Conservation (phyloP, 2,113 vertebrate species). For the Megaceryle torquata region DNA sequence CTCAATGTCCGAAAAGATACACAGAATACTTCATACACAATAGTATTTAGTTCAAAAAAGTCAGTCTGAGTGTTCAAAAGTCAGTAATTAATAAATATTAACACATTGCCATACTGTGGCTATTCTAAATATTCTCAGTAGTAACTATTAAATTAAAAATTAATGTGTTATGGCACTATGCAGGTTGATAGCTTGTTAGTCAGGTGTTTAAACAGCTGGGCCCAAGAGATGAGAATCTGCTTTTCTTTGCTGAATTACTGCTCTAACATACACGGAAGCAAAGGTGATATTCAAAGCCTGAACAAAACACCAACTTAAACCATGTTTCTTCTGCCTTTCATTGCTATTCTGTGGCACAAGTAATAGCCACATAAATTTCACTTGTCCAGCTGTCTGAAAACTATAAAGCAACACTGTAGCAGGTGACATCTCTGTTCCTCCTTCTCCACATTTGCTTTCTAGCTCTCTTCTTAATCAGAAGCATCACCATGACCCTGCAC, state of each 20-base stretch:
- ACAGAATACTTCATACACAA: background rate
- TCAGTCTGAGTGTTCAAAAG: background rate
- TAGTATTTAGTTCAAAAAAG: background rate
- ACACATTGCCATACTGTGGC: background rate
- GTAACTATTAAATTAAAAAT: background rate
- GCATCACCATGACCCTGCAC: fast-evolving
- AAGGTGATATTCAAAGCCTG: background rate
- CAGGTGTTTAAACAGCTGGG: background rate
- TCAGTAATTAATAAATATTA: background rate
- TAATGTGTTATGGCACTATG: background rate
- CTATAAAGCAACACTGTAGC: background rate
- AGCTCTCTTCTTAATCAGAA: background rate
- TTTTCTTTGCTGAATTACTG: background rate
- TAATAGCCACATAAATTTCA: background rate
- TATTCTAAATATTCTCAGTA: background rate
- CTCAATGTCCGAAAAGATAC: background rate
- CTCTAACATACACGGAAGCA: background rate
- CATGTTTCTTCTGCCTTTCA: background rate
- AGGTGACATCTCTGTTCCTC: background rate
- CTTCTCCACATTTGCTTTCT: background rate
- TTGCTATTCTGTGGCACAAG: background rate
- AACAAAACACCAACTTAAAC: background rate
- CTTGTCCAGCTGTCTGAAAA: background rate
- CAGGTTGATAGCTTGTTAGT: background rate
- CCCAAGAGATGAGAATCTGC: background rate